Evolutionary conservation across 2,888 invertebrate species (phyloP).

Genomic region (Platycheirus albimanus): DNA sequence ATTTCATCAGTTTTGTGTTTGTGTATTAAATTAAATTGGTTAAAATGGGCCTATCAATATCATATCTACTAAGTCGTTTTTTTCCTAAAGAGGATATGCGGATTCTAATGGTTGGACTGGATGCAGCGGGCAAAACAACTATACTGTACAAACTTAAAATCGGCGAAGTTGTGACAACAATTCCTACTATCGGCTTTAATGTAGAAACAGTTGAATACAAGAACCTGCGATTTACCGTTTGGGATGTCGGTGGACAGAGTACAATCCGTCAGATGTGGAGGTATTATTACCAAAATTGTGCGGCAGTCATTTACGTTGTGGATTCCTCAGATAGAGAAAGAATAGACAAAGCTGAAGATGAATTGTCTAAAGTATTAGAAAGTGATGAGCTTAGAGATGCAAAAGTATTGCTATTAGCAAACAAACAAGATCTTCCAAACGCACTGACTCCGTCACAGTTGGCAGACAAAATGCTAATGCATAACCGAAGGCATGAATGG

Average conservation of each 20-base stretch:
- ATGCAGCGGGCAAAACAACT: constrained; percentile 80
- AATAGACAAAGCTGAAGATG: constrained; percentile 76
- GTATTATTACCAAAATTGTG: constrained; percentile 78
- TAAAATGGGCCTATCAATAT: constrained; percentile 76
- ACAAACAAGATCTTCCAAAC: constrained; percentile 79
- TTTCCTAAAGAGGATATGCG: constrained; percentile 76
- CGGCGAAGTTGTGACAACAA: constrained; percentile 77
- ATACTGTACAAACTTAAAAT: constrained; percentile 78
- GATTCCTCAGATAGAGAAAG: constrained; percentile 77
- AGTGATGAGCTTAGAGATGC: constrained; percentile 76
- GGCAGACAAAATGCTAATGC: constrained; percentile 73
- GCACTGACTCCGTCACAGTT: constrained; percentile 75
- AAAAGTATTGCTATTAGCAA: constrained; percentile 77
- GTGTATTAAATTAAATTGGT: not conserved
- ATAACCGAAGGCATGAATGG: constrained; percentile 74
- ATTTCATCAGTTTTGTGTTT: not conserved
- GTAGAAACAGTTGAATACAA: constrained; percentile 79
- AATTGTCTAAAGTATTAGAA: constrained; percentile 76
- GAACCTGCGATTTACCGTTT: constrained; percentile 79
- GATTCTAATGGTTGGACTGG: constrained; percentile 79
- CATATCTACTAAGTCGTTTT: constrained; percentile 76
- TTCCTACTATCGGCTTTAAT: constrained; percentile 80
- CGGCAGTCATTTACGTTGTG: constrained; percentile 78
- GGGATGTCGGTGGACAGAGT: constrained; percentile 80
- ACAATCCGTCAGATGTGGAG: constrained; percentile 78